Conservation (phyloP, 2,888 invertebrate species). For the Molorchus minor region DNA sequence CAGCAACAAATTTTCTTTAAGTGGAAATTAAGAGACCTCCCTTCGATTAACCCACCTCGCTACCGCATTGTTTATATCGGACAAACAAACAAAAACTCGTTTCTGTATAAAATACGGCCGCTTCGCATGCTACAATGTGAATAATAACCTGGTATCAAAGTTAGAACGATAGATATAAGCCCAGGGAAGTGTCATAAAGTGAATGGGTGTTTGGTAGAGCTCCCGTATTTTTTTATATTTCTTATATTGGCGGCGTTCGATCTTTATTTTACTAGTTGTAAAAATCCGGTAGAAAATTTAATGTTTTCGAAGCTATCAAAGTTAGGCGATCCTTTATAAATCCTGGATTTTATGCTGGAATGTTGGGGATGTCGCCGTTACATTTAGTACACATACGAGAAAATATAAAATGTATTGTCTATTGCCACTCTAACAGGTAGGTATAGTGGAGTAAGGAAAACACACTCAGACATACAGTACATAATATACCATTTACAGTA, state of each 20-base stretch:
- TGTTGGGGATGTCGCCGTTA: conserved; percentile 21
- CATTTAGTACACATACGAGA: too few species aligned
- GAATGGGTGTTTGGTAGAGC: conserved; percentile 11
- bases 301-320: conserved; percentile 39
- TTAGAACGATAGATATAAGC: conserved; percentile 8
- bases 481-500: too few species aligned
- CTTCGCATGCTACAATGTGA: conserved; percentile 21
- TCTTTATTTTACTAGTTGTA: conserved; percentile 39
- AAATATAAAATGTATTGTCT: too few species aligned
- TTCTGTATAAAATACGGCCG: conserved; percentile 11
- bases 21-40: conserved; percentile 6
- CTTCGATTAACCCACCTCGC: conserved; percentile 2
- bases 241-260: conserved; percentile 35
- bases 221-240: conserved; percentile 15
- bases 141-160: conserved; percentile 23
- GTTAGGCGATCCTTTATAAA: conserved; percentile 39
- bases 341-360: conserved; percentile 26
- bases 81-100: conserved; percentile 5
- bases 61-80: conserved; percentile 4
- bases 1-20: conserved; percentile 3
- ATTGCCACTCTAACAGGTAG: too few species aligned
- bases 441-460: too few species aligned
- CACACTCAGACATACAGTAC: too few species aligned
- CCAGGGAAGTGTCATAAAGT: conserved; percentile 11
- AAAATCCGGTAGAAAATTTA: conserved; percentile 38